Evolutionary conservation across 2,113 vertebrate species (phyloP).

Genomic region (Sinocyclocheilus grahami): DNA sequence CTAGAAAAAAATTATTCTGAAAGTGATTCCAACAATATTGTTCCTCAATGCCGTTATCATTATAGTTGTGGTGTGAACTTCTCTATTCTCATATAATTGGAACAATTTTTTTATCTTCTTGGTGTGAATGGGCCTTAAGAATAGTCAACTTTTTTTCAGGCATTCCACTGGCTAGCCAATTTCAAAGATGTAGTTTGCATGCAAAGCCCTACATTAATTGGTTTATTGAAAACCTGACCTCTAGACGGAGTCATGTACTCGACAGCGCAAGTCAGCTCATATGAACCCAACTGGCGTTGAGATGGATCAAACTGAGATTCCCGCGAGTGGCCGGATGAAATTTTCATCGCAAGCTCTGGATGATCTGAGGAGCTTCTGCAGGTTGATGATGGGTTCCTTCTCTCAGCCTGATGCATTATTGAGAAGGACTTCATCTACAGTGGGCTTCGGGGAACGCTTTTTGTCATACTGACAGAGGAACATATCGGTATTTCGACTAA

Average conservation of each 20-base stretch:
- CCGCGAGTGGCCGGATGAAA: slow-evolving; percentile 65
- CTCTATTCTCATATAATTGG: not conserved
- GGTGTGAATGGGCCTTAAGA: not conserved
- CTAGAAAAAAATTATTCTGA: too few species aligned
- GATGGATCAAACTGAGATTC: slow-evolving; percentile 8
- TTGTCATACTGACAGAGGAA: slow-evolving; percentile 71
- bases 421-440: slow-evolving; percentile 68
- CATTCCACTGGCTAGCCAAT: not conserved
- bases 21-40: too few species aligned
- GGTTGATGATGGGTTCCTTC: slow-evolving; percentile 68
- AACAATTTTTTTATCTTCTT: not conserved
- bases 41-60: too few species aligned
- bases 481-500: slow-evolving; percentile 61
- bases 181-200: not conserved
- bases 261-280: not conserved
- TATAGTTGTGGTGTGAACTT: not conserved
- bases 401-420: slow-evolving; percentile 70
- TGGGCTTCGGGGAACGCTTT: slow-evolving; percentile 64
- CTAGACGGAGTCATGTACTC: not conserved
- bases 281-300: not conserved
- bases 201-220: not conserved
- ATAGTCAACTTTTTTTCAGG: not conserved
- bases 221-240: not conserved
- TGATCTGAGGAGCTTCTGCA: slow-evolving; percentile 69
- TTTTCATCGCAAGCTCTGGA: slow-evolving; percentile 65